Evolutionary conservation across 2,888 invertebrate genomes (phyloP).

Genomic region (Phlogophora meticulosa): DNA sequence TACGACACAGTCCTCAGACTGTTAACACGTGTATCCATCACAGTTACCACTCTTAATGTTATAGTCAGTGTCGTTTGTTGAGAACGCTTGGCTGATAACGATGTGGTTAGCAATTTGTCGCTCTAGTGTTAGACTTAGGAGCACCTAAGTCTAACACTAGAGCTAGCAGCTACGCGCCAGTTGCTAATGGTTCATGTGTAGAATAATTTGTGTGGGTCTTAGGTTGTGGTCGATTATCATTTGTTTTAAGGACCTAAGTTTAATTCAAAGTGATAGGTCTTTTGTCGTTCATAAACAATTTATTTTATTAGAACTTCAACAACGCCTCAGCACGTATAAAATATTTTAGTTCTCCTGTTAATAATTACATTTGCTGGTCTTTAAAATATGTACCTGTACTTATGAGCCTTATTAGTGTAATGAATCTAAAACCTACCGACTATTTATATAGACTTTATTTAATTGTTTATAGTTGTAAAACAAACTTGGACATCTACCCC

Average conservation of each 20-base stretch:
- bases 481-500: background rate
- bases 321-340: background rate
- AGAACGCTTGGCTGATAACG: slow-evolving; percentile 41
- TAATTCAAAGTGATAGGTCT: background rate
- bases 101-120: slow-evolving; percentile 48
- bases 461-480: background rate
- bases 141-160: too few relatives aligned
- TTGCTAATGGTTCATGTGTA: slow-evolving; percentile 34
- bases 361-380: background rate
- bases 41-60: slow-evolving; percentile 27
- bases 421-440: background rate
- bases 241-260: background rate
- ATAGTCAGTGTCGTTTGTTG: slow-evolving; percentile 28
- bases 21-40: slow-evolving; percentile 16
- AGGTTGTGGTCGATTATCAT: background rate
- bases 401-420: too few relatives aligned
- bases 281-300: background rate
- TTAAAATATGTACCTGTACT: background rate
- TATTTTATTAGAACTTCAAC: background rate
- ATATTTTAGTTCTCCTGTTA: background rate
- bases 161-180: slow-evolving; percentile 9
- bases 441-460: background rate
- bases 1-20: background rate
- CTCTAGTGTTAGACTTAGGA: slow-evolving; percentile 35
- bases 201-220: slow-evolving; percentile 21